A percentile compares a stretch with the other conserved stretches of the same genome.
Conservation (phyloP, 2,113 vertebrate species). For the Agapornis roseicollis region DNA sequence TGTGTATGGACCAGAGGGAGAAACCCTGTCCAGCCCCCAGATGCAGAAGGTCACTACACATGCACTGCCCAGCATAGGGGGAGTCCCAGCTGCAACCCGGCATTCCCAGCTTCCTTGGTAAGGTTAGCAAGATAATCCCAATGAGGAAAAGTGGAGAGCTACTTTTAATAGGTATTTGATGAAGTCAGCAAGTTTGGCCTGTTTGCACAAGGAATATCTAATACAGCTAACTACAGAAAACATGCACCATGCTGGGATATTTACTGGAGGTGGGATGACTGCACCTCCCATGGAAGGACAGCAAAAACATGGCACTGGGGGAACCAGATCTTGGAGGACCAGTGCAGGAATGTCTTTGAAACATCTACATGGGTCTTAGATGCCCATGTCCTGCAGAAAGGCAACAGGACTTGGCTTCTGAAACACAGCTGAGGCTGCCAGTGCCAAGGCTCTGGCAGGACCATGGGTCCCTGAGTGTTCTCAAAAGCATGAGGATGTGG, state of each 20-base stretch:
- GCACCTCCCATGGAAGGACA: fast-evolving
- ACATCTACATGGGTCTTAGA: background rate
- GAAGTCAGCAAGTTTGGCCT: background rate
- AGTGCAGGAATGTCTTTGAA: background rate
- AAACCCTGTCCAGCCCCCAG: fast-evolving
- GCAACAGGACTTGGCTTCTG: background rate
- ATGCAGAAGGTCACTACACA: background rate
- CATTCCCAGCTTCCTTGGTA: background rate
- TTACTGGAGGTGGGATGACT: background rate
- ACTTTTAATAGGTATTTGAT: background rate
- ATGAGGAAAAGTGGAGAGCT: background rate
- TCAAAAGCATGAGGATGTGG: background rate
- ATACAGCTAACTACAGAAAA: background rate
- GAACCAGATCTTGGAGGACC: background rate
- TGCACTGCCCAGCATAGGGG: background rate
- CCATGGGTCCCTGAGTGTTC: too few species aligned
- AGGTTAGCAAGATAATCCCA: background rate
- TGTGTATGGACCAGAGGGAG: fast-evolving
- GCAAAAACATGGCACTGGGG: background rate
- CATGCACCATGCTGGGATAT: fast-evolving
- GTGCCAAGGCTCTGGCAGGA: background rate
- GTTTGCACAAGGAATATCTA: background rate
- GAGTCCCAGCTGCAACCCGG: background rate
- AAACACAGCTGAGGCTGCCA: background rate
- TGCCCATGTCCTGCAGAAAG: background rate